Evolutionary conservation across 1,140 invertebrate genomes (phyloP), one percentile per base, ranked within the genome.

Genomic region (Trichomalopsis sarcophagae): DNA sequence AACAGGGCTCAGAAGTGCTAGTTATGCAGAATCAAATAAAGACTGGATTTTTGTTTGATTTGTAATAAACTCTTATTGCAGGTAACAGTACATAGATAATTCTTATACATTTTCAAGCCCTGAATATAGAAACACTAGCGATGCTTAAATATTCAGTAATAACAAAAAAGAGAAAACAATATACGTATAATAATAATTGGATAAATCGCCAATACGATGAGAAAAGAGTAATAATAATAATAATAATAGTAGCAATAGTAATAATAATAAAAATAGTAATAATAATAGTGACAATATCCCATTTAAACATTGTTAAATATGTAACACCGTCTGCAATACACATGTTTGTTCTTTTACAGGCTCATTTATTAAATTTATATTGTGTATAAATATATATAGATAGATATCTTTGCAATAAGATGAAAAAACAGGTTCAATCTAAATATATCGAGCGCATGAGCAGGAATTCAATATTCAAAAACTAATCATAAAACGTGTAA

Each of bases 301-400:
- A 83, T 74, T 66, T 30, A 86, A 82, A 76, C 23, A 75, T 82
- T 50, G 71, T 69, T 84, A 86, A 84, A 81, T 86, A 84, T 81
- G 30, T 50, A 89, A 89, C 71, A 86, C 77, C 83, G 86, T 88
- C 81, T 88, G 88, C 84, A 83, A 88, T 86, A 88, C 85, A 88
- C 82, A 88, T 81, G 82, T 87, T 84, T 85, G 85, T 75, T 84
- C 77, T 86, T 33, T 82, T 83, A 87, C 84, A 88, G 85, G 85
- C 84, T 87, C 69, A 74, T 82, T 84, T 62, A 78, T 75, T 76
- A 36, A 76, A 83, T 83, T 77, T 44, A 78, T 10, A 84, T 81
- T 86, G n/a, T 78, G 50, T 79, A 74, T 55, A 62, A 66, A 77
- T 83, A 44, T 77, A 78, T 44, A 76, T 81, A 44, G 36, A 47